Base-by-base conservation (phyloP, 2,888 invertebrate species). In the Cordilura impudica region DNA sequence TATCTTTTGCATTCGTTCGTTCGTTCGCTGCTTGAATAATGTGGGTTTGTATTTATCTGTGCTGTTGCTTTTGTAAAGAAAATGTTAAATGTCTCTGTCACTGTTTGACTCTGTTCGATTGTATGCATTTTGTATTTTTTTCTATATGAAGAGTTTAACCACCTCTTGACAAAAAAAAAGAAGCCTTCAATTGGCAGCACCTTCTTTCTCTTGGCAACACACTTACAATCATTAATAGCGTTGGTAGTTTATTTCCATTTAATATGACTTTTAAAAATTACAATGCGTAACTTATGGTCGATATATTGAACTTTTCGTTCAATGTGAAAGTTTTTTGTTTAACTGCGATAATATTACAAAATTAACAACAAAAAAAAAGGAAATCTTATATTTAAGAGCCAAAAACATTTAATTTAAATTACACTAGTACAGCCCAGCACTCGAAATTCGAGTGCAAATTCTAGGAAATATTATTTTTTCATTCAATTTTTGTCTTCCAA, bases 11-110 rank as follows among this genome's bases (percentile, higher is more conserved):
- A n/a, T n/a, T n/a, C n/a, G n/a, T 39, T 39, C n/a, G 5, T 39
- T 39, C n/a, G 35, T 39, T 39, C n/a, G n/a, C n/a, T 39, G 35
- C 12, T 35, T 1, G 53, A 47, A 70, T 49, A 71, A 79, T 75
- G 75, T 79, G 75, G 79, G 79, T 79, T 79, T 79, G 74, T 79
- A 79, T 75, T 67, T n/a, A 71, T 75, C 67, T 61, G 60, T 51
- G 49, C 51, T 58, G 35, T 35, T 29, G 31, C 12, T 16, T 10
- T 51, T 72, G 29, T 23, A 67, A 74, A 66, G 61, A 61, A 67
- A n/a, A n/a, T 54, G 79, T 74, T 75, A 75, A 79, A 79, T 79
- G 79, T 67, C 75, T 75, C 66, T 75, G 79, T 66, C 71, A 66
- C 1, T 49, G n/a, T 47, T 61, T 16, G 67, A 31, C 61, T 63